phyloP scores from a whole-genome alignment of 2,888 invertebrate genomes.

The Melipona beecheii region DNA sequence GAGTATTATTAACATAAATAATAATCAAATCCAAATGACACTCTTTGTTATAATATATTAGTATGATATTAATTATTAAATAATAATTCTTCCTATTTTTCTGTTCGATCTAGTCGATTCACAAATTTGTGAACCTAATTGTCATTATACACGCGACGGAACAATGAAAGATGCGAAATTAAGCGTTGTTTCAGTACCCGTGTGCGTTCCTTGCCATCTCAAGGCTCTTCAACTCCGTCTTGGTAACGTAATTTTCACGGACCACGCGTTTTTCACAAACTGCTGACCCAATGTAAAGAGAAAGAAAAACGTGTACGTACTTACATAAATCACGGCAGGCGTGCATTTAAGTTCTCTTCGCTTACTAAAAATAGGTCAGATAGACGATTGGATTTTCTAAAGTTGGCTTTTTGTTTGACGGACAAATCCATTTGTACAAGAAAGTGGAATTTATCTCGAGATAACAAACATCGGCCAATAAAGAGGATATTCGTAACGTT shows the following conservation, averaged over 20 bases:
- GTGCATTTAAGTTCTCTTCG: slow-evolving; percentile 13
- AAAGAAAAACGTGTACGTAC: slow-evolving; percentile 5
- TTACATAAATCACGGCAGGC: slow-evolving; percentile 7
- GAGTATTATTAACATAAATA: no score
- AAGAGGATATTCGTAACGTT: neutral
- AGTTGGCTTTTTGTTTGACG: neutral
- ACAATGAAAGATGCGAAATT: neutral
- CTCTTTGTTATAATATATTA: no score
- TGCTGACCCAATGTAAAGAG: neutral
- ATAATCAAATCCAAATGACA: no score
- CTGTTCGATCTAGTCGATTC: no score
- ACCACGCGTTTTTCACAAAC: neutral
- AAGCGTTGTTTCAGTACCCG: neutral
- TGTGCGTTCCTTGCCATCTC: neutral
- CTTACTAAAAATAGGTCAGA: neutral
- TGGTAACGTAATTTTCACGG: neutral
- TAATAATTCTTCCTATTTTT: no score
- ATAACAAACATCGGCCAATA: neutral
- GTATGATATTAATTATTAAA: no score
- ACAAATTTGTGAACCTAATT: neutral
- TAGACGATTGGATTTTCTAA: neutral
- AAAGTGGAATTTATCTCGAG: neutral
- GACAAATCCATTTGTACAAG: neutral
- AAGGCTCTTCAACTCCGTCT: neutral
- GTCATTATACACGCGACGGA: neutral